Base-by-base conservation (phyloP, 2,113 vertebrate species). In the Thinocorus orbignyianus region DNA sequence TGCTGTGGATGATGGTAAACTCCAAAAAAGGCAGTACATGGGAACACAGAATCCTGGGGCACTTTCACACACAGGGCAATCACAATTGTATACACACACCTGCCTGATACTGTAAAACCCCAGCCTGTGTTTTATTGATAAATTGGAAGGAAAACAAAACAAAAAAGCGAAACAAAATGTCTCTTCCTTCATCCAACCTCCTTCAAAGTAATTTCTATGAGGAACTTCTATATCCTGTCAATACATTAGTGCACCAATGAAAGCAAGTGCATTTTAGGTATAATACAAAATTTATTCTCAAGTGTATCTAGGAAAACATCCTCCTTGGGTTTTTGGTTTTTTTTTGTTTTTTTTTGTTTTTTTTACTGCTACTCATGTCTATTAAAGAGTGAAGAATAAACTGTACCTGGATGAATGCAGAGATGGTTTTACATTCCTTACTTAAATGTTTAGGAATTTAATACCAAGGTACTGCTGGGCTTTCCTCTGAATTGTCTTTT, bases 1-100 rank as follows among this genome's bases (percentile, higher is more conserved):
- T 98, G 98, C 98, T 98, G 97, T 97, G 97, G 97, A 97, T 97
- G 97, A 96, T 98, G 97, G 98, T 98, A 98, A 98, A 98, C 98
- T 98, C 98, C 98, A 98, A 88, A 95, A 95, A 93, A 93, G 93
- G 94, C 92, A 92, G 94, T 95, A 87, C 82, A 93, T 84, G 46
- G 60, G 85, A 95, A 97, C 96, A 97, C 83, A 92, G 44, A 72
- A 69, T 95, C 83, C 60, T 66, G 85, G 85, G 86, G 37, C 65
- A 89, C n/a, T 92, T 91, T 92, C 96, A 97, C 94, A 96, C 90
- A 97, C 79, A 90, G 90, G 83, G 92, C 41, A 93, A 90, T 88
- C 91, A 96, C 69, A 79, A 65, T 85, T 81, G 49, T 66, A 39
- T 74, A 96, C 80, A 90, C 81, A 94, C 94, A 91, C 69, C 74